A percentile compares a stretch with the other conserved stretches of the same genome.
Evolutionary conservation across 1,140 invertebrate species (phyloP).

Genomic region (Drosophila bocki): DNA sequence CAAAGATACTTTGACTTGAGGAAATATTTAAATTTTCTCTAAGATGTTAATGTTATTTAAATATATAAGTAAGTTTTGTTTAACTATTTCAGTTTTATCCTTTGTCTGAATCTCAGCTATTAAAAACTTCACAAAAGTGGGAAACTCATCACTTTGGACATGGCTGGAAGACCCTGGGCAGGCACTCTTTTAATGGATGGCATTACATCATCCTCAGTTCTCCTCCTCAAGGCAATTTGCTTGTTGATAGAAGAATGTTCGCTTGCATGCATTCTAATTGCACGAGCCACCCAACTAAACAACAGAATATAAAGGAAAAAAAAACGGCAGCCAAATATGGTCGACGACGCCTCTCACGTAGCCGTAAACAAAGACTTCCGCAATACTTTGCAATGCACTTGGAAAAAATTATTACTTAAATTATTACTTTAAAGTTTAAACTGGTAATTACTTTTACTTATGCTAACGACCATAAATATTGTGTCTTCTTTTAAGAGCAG

Average conservation of each 20-base stretch:
- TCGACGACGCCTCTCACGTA: constrained; percentile 48
- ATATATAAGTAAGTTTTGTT: background rate
- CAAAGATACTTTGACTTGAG: background rate
- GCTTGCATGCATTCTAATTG: constrained; percentile 77
- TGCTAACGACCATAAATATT: background rate
- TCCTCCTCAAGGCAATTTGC: constrained; percentile 41
- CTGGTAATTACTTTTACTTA: background rate
- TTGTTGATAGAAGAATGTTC: constrained; percentile 61
- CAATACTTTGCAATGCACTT: constrained; percentile 39
- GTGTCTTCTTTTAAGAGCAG: background rate
- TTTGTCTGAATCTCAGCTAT: background rate
- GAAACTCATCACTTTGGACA: constrained; percentile 13
- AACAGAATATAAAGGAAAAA: constrained; percentile 9
- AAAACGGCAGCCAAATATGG: constrained; percentile 58
- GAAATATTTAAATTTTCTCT: background rate
- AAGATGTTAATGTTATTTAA: background rate
- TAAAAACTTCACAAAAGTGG: background rate
- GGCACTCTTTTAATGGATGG: constrained; percentile 27
- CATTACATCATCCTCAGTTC: constrained; percentile 32
- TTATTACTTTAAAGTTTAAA: background rate
- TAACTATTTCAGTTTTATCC: background rate
- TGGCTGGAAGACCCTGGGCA: constrained; percentile 16
- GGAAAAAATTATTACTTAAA: background rate
- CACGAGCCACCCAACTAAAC: constrained; percentile 47
- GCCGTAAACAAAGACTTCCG: constrained; percentile 65